These are phyloP conservation scores for Siniperca undulata DNA, from an alignment of 2,797 vertebrate genomes.

Conservation along the genomic window DNA sequence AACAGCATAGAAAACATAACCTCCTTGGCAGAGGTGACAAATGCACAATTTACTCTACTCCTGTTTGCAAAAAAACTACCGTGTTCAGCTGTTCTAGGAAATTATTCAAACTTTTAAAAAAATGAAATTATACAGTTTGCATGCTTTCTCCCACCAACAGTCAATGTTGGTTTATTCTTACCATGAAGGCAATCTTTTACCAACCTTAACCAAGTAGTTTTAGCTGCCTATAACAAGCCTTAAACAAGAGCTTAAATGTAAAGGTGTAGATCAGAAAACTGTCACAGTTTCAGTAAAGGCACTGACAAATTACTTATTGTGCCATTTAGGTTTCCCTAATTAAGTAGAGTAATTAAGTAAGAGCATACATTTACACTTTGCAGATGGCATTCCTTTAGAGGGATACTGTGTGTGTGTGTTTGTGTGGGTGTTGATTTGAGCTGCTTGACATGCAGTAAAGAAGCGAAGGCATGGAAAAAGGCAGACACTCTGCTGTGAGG, in stretches of 20 bases:
- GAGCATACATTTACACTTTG: not conserved
- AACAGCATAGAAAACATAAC: too few relatives aligned
- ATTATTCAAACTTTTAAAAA: too few relatives aligned
- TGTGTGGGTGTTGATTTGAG: conserved; percentile 14
- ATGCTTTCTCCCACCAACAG: not conserved
- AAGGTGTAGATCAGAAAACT: not conserved
- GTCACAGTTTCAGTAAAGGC: not conserved
- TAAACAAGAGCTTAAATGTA: too few relatives aligned
- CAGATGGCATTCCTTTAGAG: not conserved
- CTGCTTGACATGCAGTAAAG: not conserved
- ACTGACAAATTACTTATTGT: not conserved
- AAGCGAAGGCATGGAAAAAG: not conserved
- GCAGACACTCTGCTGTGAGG: not conserved
- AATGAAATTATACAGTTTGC: not conserved
- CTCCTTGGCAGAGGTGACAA: too few relatives aligned
- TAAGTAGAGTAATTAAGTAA: not conserved
- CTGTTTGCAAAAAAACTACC: too few relatives aligned
- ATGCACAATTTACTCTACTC: too few relatives aligned
- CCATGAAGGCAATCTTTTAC: not conserved
- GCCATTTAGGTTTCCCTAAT: too few relatives aligned
- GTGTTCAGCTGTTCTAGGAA: too few relatives aligned
- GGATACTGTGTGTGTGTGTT: not conserved
- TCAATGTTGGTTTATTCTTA: not conserved
- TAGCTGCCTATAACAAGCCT: too few relatives aligned
- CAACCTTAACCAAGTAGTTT: too few relatives aligned